Evolutionary conservation across 2,113 vertebrate species (phyloP).

Genomic region (Clarias macrocephalus): DNA sequence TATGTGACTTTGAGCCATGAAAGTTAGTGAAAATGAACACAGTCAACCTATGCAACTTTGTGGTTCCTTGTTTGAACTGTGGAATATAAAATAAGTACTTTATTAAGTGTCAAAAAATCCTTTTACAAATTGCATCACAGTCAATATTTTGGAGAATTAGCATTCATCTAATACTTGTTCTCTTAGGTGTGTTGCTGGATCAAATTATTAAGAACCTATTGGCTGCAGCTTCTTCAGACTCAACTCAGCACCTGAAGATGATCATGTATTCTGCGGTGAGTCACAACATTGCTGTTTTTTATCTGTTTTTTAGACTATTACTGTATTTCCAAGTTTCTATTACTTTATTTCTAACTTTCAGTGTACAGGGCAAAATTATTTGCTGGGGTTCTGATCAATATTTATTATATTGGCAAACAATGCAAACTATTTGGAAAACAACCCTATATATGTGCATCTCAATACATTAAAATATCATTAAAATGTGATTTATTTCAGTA

Average conservation of each 20-base stretch:
- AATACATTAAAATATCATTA: no score
- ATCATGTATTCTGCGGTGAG: constrained; percentile 91
- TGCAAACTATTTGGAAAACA: background rate
- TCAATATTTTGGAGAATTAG: background rate
- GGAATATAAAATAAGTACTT: background rate
- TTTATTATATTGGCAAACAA: background rate
- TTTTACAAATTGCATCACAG: background rate
- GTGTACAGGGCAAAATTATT: background rate
- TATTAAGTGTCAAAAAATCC: background rate
- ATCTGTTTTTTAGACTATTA: background rate
- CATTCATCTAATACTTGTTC: constrained; percentile 6
- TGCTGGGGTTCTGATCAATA: background rate
- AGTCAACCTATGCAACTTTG: background rate
- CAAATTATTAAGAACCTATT: constrained; percentile 88
- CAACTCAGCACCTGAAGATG: constrained; percentile 75
- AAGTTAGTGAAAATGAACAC: background rate
- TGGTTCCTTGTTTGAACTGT: background rate
- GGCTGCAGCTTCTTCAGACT: constrained; percentile 65
- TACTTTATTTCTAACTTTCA: no score
- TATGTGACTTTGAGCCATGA: background rate
- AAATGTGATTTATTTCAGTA: no score
- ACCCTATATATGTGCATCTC: background rate
- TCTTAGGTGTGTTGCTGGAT: constrained; percentile 79
- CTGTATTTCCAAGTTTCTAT: background rate
- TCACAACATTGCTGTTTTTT: background rate